Evolutionary conservation across 2,113 vertebrate species (phyloP).

Genomic region (Apeltes quadracus): DNA sequence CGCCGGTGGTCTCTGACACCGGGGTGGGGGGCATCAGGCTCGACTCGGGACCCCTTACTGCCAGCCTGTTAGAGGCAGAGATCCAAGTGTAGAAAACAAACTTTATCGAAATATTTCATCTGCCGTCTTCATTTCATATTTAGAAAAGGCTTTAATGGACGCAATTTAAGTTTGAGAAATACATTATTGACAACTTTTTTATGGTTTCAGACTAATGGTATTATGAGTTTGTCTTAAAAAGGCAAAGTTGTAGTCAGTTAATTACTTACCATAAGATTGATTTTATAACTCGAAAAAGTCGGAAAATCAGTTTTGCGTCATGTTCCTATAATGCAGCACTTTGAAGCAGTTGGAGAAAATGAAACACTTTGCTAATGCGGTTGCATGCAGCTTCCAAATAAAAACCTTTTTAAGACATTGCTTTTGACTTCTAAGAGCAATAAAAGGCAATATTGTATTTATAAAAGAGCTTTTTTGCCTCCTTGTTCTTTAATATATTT

Average conservation of each 20-base stretch:
- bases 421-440: slow-evolving; percentile 52
- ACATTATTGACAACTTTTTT: neutral
- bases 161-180: slow-evolving; percentile 1
- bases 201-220: neutral
- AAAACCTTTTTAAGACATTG: slow-evolving; percentile 36
- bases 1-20: slow-evolving; percentile 79
- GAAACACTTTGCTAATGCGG: slow-evolving; percentile 63
- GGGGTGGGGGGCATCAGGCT: slow-evolving; percentile 71
- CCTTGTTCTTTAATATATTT: slow-evolving; percentile 25
- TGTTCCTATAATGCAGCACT: slow-evolving; percentile 33
- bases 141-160: neutral
- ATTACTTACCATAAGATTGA: slow-evolving; percentile 9
- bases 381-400: slow-evolving; percentile 37
- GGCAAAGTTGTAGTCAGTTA: slow-evolving; percentile 13
- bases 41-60: slow-evolving; percentile 70
- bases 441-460: slow-evolving; percentile 36
- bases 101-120: slow-evolving; percentile 5
- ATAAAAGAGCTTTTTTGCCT: slow-evolving; percentile 14
- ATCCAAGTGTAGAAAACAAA: slow-evolving; percentile 77
- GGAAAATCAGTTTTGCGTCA: slow-evolving; percentile 37
- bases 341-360: slow-evolving; percentile 68
- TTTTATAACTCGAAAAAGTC: slow-evolving; percentile 42
- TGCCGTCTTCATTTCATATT: neutral
- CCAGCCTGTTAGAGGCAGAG: slow-evolving; percentile 80
- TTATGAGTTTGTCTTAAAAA: slow-evolving; percentile 15